A percentile compares a stretch with the other conserved stretches of the same genome.
These are phyloP conservation scores for Rhagonycha fulva DNA, from an alignment of 2,888 invertebrate species.

Conservation along the genomic window DNA sequence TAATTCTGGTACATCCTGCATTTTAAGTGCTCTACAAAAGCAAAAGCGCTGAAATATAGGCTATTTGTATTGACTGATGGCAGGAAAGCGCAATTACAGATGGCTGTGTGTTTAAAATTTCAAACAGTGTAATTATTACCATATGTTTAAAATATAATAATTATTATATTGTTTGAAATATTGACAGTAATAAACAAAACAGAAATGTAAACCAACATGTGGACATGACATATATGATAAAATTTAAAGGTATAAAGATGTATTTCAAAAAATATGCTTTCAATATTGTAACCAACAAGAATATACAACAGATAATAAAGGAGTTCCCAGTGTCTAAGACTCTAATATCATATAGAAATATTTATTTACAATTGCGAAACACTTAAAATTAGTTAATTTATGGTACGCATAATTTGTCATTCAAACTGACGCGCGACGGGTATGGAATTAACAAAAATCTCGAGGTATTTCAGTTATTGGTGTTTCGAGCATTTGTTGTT, in stretches of 20 bases:
- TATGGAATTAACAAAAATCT: background rate
- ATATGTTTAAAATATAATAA: background rate
- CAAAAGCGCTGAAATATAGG: conserved; percentile 10
- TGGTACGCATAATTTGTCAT: background rate
- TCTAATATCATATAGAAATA: background rate
- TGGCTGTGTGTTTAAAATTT: background rate
- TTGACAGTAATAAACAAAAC: background rate
- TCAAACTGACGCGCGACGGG: background rate
- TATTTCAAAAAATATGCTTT: background rate
- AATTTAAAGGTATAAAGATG: background rate
- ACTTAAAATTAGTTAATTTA: no score
- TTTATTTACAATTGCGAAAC: background rate
- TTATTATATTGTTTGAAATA: background rate
- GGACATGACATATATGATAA: background rate
- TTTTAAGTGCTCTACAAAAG: conserved; percentile 15
- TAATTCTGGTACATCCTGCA: background rate
- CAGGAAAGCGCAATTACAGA: conserved; percentile 8
- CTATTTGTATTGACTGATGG: background rate
- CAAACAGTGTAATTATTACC: background rate
- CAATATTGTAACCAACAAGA: background rate
- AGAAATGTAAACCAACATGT: background rate
- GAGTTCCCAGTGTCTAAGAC: background rate
- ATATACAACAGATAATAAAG: background rate
- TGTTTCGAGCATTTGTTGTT: background rate
- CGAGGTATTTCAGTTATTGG: background rate